phyloP scores from a whole-genome alignment of 92 coral and sea anemone species.

The Micromussa lordhowensis region DNA sequence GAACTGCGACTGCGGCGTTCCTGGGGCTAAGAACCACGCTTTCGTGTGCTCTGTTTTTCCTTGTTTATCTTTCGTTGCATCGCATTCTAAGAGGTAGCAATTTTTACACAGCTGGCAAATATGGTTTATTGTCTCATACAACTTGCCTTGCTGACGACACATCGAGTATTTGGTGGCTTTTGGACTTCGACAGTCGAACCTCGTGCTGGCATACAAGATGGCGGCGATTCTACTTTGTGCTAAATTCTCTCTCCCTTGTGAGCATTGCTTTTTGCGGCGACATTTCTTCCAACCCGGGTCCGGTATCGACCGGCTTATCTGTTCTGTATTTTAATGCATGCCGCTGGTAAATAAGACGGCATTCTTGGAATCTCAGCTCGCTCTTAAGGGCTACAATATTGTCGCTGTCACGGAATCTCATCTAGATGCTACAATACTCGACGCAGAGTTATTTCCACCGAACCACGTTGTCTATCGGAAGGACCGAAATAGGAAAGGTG shows the following conservation, averaged over 20 bases:
- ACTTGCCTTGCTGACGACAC: constrained; percentile 9
- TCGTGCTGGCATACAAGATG: constrained; percentile 26
- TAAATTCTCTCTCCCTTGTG: constrained; percentile 22
- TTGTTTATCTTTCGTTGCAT: neutral
- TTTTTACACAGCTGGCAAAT: neutral
- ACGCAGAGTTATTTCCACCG: neutral
- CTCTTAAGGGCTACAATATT: constrained; percentile 9
- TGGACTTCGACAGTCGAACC: constrained; percentile 16
- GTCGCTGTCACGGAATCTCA: constrained; percentile 27
- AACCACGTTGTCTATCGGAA: constrained; percentile 23
- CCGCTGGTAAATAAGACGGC: constrained; percentile 25
- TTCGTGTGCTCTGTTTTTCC: constrained; percentile 3
- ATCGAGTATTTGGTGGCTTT: constrained; percentile 21
- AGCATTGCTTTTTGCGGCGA: constrained; percentile 21
- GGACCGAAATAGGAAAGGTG: constrained; percentile 4
- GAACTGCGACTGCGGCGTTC: too few relatives aligned
- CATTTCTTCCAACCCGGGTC: constrained; percentile 30
- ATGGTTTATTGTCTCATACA: neutral
- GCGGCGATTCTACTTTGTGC: constrained; percentile 24
- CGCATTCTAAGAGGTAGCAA: neutral
- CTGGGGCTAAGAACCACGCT: constrained; percentile 13
- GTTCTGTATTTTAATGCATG: constrained; percentile 29
- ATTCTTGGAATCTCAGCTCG: constrained; percentile 27
- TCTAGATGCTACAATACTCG: constrained; percentile 6
- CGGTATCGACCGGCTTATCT: constrained; percentile 23